phyloP scores from a whole-genome alignment of 2,113 vertebrate genomes.

The Neolamprologus hecqui region DNA sequence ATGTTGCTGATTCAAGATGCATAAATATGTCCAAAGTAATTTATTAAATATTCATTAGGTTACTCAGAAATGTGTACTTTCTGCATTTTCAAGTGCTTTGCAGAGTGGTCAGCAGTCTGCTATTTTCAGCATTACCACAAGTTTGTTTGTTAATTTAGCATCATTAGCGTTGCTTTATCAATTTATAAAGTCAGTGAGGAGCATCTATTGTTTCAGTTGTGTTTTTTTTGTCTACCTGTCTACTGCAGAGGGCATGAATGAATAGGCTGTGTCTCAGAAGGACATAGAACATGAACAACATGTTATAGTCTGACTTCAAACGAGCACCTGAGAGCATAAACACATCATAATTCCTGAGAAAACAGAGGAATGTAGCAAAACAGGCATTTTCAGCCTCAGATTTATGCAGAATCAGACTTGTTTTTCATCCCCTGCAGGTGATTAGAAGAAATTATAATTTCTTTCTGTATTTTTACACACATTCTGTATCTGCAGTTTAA shows the following conservation, averaged over 20 bases:
- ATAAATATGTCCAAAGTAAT: not conserved
- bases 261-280: not conserved
- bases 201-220: not conserved
- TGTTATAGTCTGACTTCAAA: not conserved
- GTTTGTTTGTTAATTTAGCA: not conserved
- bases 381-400: not conserved
- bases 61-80: not conserved
- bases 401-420: not conserved
- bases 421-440: not conserved
- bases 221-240: not conserved
- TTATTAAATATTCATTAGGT: not conserved
- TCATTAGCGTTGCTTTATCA: not conserved
- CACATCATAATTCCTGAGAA: not conserved
- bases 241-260: not conserved
- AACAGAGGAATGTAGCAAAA: not conserved
- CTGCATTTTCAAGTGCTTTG: not conserved
- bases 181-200: not conserved
- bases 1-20: not conserved
- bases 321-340: not conserved
- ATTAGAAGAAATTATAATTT: not conserved
- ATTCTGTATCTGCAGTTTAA: not conserved
- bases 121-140: not conserved
- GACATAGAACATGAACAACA: not conserved
- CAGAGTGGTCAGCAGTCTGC: not conserved
- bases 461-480: not conserved